Evolutionary conservation across 2,888 invertebrate genomes (phyloP), one percentile per base, ranked within the genome.

Genomic region (Vanessa cardui): DNA sequence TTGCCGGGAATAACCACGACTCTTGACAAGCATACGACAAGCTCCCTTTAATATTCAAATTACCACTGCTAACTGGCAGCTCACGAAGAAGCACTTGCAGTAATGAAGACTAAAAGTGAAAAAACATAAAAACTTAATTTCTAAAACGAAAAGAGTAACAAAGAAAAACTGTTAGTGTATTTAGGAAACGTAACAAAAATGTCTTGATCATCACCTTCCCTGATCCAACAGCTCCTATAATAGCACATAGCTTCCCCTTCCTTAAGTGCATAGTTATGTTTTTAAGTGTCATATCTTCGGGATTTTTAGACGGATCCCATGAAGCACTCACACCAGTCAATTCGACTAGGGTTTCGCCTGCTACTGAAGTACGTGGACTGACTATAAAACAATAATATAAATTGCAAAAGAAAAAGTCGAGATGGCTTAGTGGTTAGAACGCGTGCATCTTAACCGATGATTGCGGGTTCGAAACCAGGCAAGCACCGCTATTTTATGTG

Each of bases 191-290:
- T 6, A 39, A 39, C 47, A 4, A 20, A 45, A 45, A 54, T 15
- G 47, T 20, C 44, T 12, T 39, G 20, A 54, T 8, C 56, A 72
- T 75, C 80, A 92, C 93, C 83, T 94, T 98, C 78, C 98, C 98
- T 33, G 96, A 94, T 7, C 98, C 98, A 5, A 98, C 98, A 0
- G 97, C 96, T 1, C 98, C 98, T 71, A 98, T 96, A 6, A 98
- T 89, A 0, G 96, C 97, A 76, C 96, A 95, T 6, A 97, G 88
- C 79, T 95, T 94, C 0, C 95, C 94, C 62, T 87, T 90, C 31
- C 92, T 88, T 8, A 96, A 83, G 1, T 93, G 87, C 58, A 96
- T 74, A 47, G 93, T 94, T 18, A 96, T 86, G 73, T 84, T 91
- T 78, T 93, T 93, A 46, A 95, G 84, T 1, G 88, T 89, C 62